Evolutionary conservation across 1,140 invertebrate species (phyloP), one percentile per base, ranked within the genome.

Genomic region (Cydia pomonella): DNA sequence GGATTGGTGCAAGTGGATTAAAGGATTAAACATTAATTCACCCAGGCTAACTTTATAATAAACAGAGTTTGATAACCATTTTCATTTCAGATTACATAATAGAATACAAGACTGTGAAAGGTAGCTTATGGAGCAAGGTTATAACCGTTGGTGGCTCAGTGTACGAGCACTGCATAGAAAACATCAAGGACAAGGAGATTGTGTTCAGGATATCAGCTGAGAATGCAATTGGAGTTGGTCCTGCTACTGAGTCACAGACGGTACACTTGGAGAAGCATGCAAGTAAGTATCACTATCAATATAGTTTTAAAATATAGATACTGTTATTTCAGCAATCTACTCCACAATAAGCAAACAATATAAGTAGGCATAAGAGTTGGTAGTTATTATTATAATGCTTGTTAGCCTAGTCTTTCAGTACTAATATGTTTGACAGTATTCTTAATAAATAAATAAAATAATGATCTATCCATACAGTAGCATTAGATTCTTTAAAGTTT

Each of bases 201-300:
- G 92, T 97, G 81, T 99, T 99, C 94, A 95, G 98, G 90, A 96
- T 99, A 63, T 97, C 96, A 75, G 98, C 98, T 72, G 98, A 99
- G 92, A 99, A 99, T 91, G 95, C 95, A 69, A 94, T 98, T 80
- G 98, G 98, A 18, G 89, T 97, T 33, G 97, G 98, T 88, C 94
- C 95, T 82, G 96, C 97, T 72, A 94, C 97, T 13, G 94, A 95
- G 79, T 97, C 97, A 44, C 97, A 97, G 78, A 94, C 95, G 75
- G 95, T 99, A 47, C 95, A 95, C 77, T 95, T 99, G 18, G 97
- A 98, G 93, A 98, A 98, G 89, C 97, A 98, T 93, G 98, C 98
- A 82, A 98, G 98, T 99, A 94, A 96, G 97, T 95, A 81, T 73
- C 18, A 69, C 5, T 41, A 47, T 77, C 27, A 72, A 6, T 59